Evolutionary conservation across 1,140 invertebrate species (phyloP).

Genomic region (Medauroidea extradentata): DNA sequence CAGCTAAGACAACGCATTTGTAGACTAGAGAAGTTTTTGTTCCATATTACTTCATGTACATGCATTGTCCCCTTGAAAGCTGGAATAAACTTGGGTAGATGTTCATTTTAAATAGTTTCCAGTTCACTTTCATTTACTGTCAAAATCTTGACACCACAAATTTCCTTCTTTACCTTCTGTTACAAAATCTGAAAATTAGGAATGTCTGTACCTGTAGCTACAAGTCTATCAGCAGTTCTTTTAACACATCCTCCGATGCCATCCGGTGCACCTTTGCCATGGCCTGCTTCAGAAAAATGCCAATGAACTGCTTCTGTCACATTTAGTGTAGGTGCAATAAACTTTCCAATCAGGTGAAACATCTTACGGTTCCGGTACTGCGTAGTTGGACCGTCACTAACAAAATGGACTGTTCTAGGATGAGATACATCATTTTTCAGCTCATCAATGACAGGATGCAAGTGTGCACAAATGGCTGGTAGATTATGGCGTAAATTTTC

Average conservation of each 20-base stretch:
- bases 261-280: slow-evolving; percentile 46
- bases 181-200: slow-evolving; percentile 13
- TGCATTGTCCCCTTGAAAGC: too few species aligned
- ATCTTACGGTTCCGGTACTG: slow-evolving; percentile 21
- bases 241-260: slow-evolving; percentile 43
- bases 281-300: slow-evolving; percentile 43
- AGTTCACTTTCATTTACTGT: too few species aligned
- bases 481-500: slow-evolving; percentile 35
- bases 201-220: slow-evolving; percentile 34
- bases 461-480: slow-evolving; percentile 36
- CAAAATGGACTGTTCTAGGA: too few species aligned
- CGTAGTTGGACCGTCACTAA: not conserved
- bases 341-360: slow-evolving; percentile 5
- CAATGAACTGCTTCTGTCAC: slow-evolving; percentile 24
- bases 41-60: too few species aligned
- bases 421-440: too few species aligned
- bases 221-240: slow-evolving; percentile 34
- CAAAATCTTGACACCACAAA: too few species aligned
- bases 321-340: not conserved
- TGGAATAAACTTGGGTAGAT: too few species aligned
- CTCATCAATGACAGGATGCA: slow-evolving; percentile 28
- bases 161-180: not conserved
- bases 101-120: too few species aligned
- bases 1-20: too few species aligned
- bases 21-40: too few species aligned